phyloP scores from a whole-genome alignment of 1,140 invertebrate genomes.

The Monochamus saltuarius region DNA sequence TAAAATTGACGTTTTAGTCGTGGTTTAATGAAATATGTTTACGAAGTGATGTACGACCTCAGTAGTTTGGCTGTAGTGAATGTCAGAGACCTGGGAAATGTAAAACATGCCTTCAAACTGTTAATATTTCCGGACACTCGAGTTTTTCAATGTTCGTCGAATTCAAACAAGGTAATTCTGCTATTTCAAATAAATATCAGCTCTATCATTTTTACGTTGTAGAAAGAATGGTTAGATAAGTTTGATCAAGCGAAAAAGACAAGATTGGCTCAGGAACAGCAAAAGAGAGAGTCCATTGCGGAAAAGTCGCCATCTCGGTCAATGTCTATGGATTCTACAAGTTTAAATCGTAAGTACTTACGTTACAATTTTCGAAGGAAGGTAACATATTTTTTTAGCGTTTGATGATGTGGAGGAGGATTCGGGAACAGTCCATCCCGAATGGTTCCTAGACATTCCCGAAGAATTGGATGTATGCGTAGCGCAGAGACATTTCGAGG shows the following conservation, averaged over 20 bases:
- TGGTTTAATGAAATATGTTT: slow-evolving; percentile 83
- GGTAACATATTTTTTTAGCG: slow-evolving; percentile 42
- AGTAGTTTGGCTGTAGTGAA: slow-evolving; percentile 94
- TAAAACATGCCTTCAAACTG: slow-evolving; percentile 92
- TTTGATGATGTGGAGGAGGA: slow-evolving; percentile 59
- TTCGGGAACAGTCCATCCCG: slow-evolving; percentile 63
- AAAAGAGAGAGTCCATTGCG: slow-evolving; percentile 52
- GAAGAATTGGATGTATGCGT: slow-evolving; percentile 96
- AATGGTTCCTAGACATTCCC: slow-evolving; percentile 89
- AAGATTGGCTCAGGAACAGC: slow-evolving; percentile 68
- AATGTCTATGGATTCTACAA: slow-evolving; percentile 56
- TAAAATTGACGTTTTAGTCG: slow-evolving; percentile 56
- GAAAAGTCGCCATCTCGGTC: slow-evolving; percentile 53
- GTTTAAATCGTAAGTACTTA: slow-evolving; percentile 32
- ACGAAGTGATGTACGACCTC: slow-evolving; percentile 87
- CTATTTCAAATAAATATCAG: background rate
- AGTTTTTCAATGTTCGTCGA: slow-evolving; percentile 87
- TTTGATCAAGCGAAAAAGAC: slow-evolving; percentile 90
- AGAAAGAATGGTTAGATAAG: slow-evolving; percentile 94
- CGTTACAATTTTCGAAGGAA: no score
- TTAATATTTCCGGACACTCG: slow-evolving; percentile 91
- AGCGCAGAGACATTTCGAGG: slow-evolving; percentile 96
- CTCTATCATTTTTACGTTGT: slow-evolving; percentile 37
- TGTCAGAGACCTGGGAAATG: slow-evolving; percentile 85
- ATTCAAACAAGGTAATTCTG: slow-evolving; percentile 68